phyloP scores from a whole-genome alignment of 2,888 invertebrate species.

The Himalopsyche japonica region DNA sequence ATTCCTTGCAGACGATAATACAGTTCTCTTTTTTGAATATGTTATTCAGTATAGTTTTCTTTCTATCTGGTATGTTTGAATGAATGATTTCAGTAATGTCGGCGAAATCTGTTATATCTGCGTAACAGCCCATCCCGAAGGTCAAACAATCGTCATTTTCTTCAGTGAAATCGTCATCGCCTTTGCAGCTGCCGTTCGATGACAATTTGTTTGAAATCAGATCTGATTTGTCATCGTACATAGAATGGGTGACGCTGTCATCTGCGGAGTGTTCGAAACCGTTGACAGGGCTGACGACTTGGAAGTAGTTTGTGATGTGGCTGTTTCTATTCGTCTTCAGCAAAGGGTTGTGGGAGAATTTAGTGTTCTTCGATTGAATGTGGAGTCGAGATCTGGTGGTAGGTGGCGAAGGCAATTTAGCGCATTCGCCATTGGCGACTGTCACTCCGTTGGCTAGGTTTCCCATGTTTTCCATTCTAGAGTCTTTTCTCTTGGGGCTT shows the following conservation, averaged over 20 bases:
- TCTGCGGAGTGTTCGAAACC: background rate
- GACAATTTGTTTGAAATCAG: background rate
- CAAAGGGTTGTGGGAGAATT: background rate
- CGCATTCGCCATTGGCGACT: background rate
- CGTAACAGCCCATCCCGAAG: conserved; percentile 26
- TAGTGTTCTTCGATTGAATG: background rate
- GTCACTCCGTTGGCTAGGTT: conserved; percentile 21
- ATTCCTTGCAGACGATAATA: background rate
- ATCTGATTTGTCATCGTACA: conserved; percentile 1
- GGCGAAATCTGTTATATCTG: conserved; percentile 20
- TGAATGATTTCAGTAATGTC: conserved; percentile 34
- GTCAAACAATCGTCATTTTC: conserved; percentile 13
- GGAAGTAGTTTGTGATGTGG: conserved; percentile 36
- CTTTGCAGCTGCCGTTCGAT: conserved; percentile 18
- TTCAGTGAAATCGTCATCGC: conserved; percentile 18
- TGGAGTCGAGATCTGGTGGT: conserved; percentile 26
- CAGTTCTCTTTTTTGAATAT: conserved; percentile 30
- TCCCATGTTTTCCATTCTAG: conserved; percentile 46
- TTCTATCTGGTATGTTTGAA: conserved; percentile 10
- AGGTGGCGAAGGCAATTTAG: conserved; percentile 24
- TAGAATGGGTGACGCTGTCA: background rate
- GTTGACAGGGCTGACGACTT: conserved; percentile 26
- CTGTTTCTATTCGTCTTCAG: conserved; percentile 10
- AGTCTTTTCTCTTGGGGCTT: conserved; percentile 53
- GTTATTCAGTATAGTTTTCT: conserved; percentile 29